These are phyloP conservation scores for Helarctos malayanus DNA, from an alignment of 2,797 vertebrate genomes.

Conservation along the genomic window DNA sequence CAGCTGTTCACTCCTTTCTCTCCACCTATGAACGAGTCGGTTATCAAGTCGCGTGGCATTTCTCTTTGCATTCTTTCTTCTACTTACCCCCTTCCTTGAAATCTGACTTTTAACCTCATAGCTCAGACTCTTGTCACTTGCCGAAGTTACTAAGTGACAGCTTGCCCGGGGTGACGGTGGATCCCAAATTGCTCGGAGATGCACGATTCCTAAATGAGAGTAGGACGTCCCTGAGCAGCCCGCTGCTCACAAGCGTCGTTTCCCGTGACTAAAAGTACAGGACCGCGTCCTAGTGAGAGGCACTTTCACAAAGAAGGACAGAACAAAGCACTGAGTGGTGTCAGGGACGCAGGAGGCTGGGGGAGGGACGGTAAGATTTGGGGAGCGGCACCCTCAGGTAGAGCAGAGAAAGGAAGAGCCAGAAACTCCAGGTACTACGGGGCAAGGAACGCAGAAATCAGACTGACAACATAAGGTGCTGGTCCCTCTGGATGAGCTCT, in stretches of 20 bases:
- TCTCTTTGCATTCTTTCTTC: slow-evolving; percentile 33
- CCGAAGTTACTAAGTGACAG: not conserved
- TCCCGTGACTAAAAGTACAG: not conserved
- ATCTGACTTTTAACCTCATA: not conserved
- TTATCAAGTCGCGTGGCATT: not conserved
- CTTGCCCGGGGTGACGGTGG: not conserved
- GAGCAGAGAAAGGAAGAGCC: not conserved
- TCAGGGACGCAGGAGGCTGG: not conserved
- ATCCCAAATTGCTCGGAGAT: not conserved
- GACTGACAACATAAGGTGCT: not conserved
- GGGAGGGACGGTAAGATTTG: not conserved
- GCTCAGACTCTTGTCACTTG: not conserved
- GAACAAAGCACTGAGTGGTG: not conserved
- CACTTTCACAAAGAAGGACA: not conserved
- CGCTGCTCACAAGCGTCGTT: not conserved
- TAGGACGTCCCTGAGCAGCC: not conserved
- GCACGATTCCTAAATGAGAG: not conserved
- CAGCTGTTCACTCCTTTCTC: not conserved
- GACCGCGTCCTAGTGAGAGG: not conserved
- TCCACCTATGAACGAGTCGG: not conserved
- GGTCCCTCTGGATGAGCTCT: not conserved
- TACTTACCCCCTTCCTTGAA: not conserved
- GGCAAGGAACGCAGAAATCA: not conserved
- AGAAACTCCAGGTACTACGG: not conserved
- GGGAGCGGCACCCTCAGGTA: not conserved